Base-by-base conservation (phyloP, 1,140 invertebrate species). In the Rhyzopertha dominica region DNA sequence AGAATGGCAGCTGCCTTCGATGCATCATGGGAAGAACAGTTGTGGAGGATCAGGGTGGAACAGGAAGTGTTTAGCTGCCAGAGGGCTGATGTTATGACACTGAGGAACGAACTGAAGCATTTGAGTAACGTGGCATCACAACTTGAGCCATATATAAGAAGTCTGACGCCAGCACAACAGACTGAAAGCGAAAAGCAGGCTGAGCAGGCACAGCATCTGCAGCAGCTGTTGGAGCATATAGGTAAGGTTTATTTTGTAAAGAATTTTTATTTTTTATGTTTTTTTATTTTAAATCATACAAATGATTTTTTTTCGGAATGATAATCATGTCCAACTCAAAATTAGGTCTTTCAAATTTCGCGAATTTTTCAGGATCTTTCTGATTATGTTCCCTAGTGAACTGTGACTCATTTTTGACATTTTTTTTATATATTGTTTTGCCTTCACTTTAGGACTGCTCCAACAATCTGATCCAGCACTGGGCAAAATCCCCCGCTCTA, bases 1-100 rank as follows among this genome's bases (percentile, higher is more conserved):
- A 65, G 78, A 31, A 66, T 82, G 47, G 69, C 74, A 37, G 69
- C 68, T 5, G 70, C 78, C 0, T 83, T 83, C 49, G 78, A 82
- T 48, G 69, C 74, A 0, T 67, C 78, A 1, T 84, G 81, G 81
- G 80, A 84, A 51, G 80, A 84, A 50, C 79, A 82, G 52, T 60
- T 82, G n/a, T 78, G 78, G 56, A 67, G 80, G 43, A 75, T 84
- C 49, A 73, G 79, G 39, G 71, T 81, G 3, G 81, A 84, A 61
- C 80, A 82, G 61, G 81, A 83, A 47, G 79, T 83, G 9, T 59
- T 56, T 37, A 55, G 56, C 47, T 66, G 62, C 13, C 70, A 84
- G 74, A 78, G 81, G 65, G 79, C 80, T 41, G 80, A 84, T 56
- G 77, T 84, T 19, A 63, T 78, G 28, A 75, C 75, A 13, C 59